These are phyloP conservation scores for Helicoverpa zea DNA, from an alignment of 1,140 invertebrate genomes.

Conservation along the genomic window DNA sequence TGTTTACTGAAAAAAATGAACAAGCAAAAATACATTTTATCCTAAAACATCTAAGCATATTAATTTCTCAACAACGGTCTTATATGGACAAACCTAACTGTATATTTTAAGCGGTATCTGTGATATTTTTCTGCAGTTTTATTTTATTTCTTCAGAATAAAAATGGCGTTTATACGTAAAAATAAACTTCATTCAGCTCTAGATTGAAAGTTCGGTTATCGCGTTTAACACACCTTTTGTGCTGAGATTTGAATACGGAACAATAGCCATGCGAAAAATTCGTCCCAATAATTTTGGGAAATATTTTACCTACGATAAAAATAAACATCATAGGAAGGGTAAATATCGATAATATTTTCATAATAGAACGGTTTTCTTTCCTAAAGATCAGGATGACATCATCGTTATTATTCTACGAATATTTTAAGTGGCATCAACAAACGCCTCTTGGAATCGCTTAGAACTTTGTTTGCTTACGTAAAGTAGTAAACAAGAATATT, in stretches of 20 bases:
- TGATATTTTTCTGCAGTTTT: too few species aligned
- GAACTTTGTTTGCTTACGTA: constrained; percentile 21
- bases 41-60: neutral
- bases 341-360: neutral
- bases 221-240: too few species aligned
- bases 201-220: too few species aligned
- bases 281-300: too few species aligned
- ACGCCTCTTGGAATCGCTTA: constrained; percentile 14
- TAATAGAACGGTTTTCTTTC: neutral
- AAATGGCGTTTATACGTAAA: too few species aligned
- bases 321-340: too few species aligned
- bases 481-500: constrained; percentile 19
- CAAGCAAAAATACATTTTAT: neutral
- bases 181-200: too few species aligned
- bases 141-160: too few species aligned
- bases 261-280: too few species aligned
- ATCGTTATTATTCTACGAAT: constrained; percentile 28
- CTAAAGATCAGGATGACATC: constrained; percentile 1
- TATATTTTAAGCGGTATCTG: too few species aligned
- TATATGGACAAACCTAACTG: neutral
- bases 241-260: too few species aligned
- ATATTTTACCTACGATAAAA: too few species aligned
- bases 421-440: constrained; percentile 34
- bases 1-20: neutral
- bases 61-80: neutral